Evolutionary conservation across 2,113 vertebrate species (phyloP), one percentile per base, ranked within the genome.

Genomic region (Lontra canadensis): DNA sequence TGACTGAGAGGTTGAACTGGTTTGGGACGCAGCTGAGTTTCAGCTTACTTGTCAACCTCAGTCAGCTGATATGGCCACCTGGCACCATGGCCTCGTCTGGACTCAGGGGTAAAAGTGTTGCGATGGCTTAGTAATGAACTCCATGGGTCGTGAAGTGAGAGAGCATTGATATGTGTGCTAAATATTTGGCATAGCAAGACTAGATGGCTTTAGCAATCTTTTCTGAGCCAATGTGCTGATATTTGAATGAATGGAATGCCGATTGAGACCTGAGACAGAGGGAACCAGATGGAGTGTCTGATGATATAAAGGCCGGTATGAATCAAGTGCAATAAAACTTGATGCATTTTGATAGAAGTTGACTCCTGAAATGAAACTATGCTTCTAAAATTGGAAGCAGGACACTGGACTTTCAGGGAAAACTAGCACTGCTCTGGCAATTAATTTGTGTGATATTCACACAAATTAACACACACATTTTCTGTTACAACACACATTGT

Each of bases 161-260:
- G 34, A 52, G 31, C 67, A 39, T 59, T 83, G 63, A 26, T 34
- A 31, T 3, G 0, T 59, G 55, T 29, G 36, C 36, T 52, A 94
- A 44, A 49, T 95, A 89, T 83, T 91, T 97, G 91, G 83, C 73
- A 92, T 57, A 67, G 61, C 31, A 93, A 76, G 39, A 59, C 31
- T 67, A 59, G 63, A 88, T 29, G 81, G 52, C 23, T 90, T 73
- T 55, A 63, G 74, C 36, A 88, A 52, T 76, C 20, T 78, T 94
- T 95, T 88, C 88, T 34, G 57, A 78, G 34, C 34, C 52, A 42
- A 44, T 29, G 20, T 67, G 80, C 52, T 96, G 83, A 63, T 88
- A 88, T 36, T 90, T 20, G 63, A 81, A 78, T 88, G 34, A 83
- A 65, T 81, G 69, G 90, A 92, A 90, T 96, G 88, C 55, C 55